Evolutionary conservation across 2,888 invertebrate species (phyloP).

Genomic region (Drosophila birchii): DNA sequence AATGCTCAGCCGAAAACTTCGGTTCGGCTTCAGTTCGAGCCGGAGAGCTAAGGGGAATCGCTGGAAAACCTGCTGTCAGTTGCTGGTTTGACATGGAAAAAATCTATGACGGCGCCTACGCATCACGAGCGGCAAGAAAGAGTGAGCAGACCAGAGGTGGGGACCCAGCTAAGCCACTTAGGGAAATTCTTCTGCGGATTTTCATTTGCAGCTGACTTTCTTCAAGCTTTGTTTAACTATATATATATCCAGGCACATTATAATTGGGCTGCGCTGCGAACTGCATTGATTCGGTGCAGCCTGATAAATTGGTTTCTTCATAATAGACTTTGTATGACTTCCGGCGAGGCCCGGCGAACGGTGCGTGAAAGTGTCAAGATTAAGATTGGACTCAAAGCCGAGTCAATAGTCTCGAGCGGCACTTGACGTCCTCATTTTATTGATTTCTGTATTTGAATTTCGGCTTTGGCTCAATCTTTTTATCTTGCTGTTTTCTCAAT

Average conservation of each 20-base stretch:
- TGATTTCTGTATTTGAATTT: constrained; percentile 50
- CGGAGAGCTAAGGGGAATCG: constrained; percentile 39
- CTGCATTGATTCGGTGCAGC: constrained; percentile 60
- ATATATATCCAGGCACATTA: constrained; percentile 42
- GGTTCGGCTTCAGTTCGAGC: constrained; percentile 44
- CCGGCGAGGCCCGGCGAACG: constrained; percentile 56
- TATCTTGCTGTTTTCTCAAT: constrained; percentile 19
- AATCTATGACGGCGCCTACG: constrained; percentile 76
- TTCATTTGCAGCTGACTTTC: constrained; percentile 73
- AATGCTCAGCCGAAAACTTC: constrained; percentile 77
- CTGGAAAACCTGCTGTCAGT: constrained; percentile 79
- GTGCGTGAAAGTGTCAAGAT: constrained; percentile 62
- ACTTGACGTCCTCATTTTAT: constrained; percentile 65
- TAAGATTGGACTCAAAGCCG: constrained; percentile 36
- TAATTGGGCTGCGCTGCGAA: constrained; percentile 58
- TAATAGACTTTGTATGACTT: constrained; percentile 70
- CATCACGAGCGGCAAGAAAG: constrained; percentile 53
- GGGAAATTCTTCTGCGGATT: constrained; percentile 79
- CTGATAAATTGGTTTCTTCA: constrained; percentile 76
- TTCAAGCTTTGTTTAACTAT: constrained; percentile 66
- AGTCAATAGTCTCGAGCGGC: constrained; percentile 46
- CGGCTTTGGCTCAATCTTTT: constrained; percentile 22
- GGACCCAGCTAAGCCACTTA: constrained; percentile 70
- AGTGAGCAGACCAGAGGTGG: constrained; percentile 10
- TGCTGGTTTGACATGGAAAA: constrained; percentile 77